Percentiles rank a stretch among this genome's conserved stretches.
phyloP scores from a whole-genome alignment of 2,113 vertebrate genomes.

The Cyphomyrus discorhynchus region DNA sequence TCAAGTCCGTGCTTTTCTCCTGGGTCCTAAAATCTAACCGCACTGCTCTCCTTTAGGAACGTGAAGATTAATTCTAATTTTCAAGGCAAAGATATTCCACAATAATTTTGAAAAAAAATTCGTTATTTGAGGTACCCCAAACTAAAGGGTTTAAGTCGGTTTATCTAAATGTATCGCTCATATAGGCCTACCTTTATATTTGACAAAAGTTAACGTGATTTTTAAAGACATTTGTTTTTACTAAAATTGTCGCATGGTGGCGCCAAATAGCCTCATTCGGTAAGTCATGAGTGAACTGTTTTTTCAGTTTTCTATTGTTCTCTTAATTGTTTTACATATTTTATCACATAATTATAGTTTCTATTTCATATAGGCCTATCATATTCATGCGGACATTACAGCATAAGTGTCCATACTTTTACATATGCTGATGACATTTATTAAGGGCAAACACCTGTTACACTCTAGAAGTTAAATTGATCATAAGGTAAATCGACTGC shows the following conservation, averaged over 20 bases:
- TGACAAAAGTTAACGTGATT: neutral
- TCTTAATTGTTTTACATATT: neutral
- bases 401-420: neutral
- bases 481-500: neutral
- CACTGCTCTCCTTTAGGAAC: neutral
- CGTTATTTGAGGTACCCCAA: neutral
- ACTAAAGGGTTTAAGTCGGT: neutral
- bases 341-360: neutral
- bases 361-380: neutral
- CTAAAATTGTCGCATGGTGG: neutral
- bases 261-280: slow-evolving; percentile 14
- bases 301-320: neutral
- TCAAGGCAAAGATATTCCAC: neutral
- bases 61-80: neutral
- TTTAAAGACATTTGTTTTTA: neutral
- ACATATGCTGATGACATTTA: neutral
- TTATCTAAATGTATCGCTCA: neutral
- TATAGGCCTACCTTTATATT: neutral
- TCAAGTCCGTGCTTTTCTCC: neutral
- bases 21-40: neutral
- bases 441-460: neutral
- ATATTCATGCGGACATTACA: neutral
- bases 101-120: neutral
- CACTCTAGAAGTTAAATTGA: neutral
- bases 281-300: neutral